Evolutionary conservation across 2,888 invertebrate species (phyloP).

Genomic region (Macrosoma leucophasiata): DNA sequence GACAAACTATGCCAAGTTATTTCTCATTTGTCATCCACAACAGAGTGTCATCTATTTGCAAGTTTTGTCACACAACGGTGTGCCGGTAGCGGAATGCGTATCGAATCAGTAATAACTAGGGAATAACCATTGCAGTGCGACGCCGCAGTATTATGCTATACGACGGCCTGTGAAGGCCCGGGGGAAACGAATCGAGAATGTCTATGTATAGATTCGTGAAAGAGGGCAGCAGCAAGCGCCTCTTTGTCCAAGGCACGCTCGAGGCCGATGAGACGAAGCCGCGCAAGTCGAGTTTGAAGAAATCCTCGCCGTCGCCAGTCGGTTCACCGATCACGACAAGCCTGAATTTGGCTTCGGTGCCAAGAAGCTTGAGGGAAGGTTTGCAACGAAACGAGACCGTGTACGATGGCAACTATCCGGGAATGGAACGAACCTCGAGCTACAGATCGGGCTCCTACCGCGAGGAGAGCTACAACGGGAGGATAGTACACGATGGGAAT

Average conservation of each 20-base stretch:
- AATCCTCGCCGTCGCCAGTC: constrained; percentile 61
- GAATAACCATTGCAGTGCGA: constrained; percentile 40
- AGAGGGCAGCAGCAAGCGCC: constrained; percentile 78
- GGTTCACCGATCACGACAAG: constrained; percentile 80
- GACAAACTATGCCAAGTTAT: constrained; percentile 21
- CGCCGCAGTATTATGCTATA: constrained; percentile 50
- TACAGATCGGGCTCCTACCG: constrained; percentile 60
- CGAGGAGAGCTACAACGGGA: constrained; percentile 63
- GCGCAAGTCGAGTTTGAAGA: constrained; percentile 70
- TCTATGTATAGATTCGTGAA: constrained; percentile 89
- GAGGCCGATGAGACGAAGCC: constrained; percentile 77
- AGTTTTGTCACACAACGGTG: constrained; percentile 35
- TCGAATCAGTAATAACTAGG: constrained; percentile 59
- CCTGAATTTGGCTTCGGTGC: constrained; percentile 73
- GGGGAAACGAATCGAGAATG: constrained; percentile 58
- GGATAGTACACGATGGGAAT: constrained; percentile 65
- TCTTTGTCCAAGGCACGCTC: constrained; percentile 85
- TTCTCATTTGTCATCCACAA: constrained; percentile 26
- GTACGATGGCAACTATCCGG: constrained; percentile 66
- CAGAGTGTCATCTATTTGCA: constrained; percentile 27
- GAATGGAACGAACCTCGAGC: constrained; percentile 60
- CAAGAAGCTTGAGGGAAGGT: constrained; percentile 70
- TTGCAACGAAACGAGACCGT: constrained; percentile 69
- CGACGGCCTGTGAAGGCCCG: constrained; percentile 47
- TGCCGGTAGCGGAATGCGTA: constrained; percentile 37